Base-by-base conservation (phyloP, 1,140 invertebrate species). In the Drosophila willistoni region DNA sequence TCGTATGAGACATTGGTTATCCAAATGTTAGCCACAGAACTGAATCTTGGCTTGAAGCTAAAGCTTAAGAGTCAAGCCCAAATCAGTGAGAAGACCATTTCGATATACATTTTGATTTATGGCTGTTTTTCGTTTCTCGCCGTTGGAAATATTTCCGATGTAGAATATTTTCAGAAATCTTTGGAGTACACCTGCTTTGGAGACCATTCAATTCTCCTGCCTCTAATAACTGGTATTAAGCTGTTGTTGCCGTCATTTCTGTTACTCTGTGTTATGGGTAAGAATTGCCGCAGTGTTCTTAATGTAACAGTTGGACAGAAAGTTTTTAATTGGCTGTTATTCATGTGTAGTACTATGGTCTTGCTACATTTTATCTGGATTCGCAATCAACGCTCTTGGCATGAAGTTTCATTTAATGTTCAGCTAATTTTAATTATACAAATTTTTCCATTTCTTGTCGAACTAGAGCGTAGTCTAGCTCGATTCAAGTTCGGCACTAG, bases 1-100 rank as follows among this genome's bases (percentile, higher is more conserved):
- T 78, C 82, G 0, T 81, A 72, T 47, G 79, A 85, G n/a, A 25
- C 74, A 3, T 47, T 78, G 33, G 63, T 78, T 5, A 76, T 85
- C 22, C 74, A 85, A 25, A 41, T 81, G 25, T 54, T 85, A 17
- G 51, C 56, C 3, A 17, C 70, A 36, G 82, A 85, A 34, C 51
- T 85, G 7, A 68, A 75, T 17, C 25, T 86, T 41, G 56, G 36
- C 4, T 56, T 85, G 7, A 34, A 57, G 1, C 39, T 77, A 42
- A 75, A 70, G 36, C 51, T 64, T 33, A 22, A 62, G 22, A 25
- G 57, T 14, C 44, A 56, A 10, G 34, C 47, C 0, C 22, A 2
- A 4, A 36, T 70, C 0, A 34, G 33, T 5, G 34, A 25, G 0
- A 70, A 36, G n/a, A 60, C 19, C 0, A 36, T 54, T 7, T 42